These are phyloP conservation scores for Diaperis boleti DNA, from an alignment of 2,888 invertebrate genomes.

Conservation along the genomic window DNA sequence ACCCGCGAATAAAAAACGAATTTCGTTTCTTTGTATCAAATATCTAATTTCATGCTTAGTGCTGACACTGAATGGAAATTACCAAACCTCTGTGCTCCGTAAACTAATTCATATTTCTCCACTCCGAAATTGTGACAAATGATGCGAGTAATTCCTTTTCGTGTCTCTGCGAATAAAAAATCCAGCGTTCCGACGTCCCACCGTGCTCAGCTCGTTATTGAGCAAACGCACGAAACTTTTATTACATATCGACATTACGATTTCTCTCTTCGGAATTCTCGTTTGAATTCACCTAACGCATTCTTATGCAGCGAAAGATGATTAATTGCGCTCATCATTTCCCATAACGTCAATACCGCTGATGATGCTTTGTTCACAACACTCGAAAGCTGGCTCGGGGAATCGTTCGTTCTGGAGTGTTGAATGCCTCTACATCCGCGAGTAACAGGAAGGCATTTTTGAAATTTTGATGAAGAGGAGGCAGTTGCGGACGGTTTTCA, in stretches of 20 bases:
- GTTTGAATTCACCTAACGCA: background rate
- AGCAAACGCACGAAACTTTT: slow-evolving; percentile 6
- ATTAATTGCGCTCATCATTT: slow-evolving; percentile 10
- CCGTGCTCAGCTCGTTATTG: slow-evolving; percentile 8
- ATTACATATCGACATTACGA: slow-evolving; percentile 16
- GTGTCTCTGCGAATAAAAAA: slow-evolving; percentile 12
- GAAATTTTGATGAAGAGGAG: no score
- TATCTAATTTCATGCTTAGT: background rate
- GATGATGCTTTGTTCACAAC: slow-evolving; percentile 16
- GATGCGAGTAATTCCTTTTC: slow-evolving; percentile 14
- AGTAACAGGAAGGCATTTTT: no score
- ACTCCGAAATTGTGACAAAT: slow-evolving; percentile 4
- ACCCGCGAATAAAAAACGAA: no score
- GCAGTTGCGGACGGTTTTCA: no score
- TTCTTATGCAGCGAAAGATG: slow-evolving; percentile 8
- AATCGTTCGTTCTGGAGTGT: no score
- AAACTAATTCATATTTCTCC: slow-evolving; percentile 9
- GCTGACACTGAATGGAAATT: background rate
- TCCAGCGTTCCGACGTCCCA: background rate
- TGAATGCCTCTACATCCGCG: no score
- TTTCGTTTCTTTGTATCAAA: background rate
- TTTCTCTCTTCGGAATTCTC: slow-evolving; percentile 17
- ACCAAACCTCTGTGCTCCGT: background rate
- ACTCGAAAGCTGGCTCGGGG: no score
- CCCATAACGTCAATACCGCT: slow-evolving; percentile 10